A percentile compares a stretch with the other conserved stretches of the same genome.
Evolutionary conservation across 1,140 invertebrate genomes (phyloP).

Genomic region (Neodiprion virginianus): DNA sequence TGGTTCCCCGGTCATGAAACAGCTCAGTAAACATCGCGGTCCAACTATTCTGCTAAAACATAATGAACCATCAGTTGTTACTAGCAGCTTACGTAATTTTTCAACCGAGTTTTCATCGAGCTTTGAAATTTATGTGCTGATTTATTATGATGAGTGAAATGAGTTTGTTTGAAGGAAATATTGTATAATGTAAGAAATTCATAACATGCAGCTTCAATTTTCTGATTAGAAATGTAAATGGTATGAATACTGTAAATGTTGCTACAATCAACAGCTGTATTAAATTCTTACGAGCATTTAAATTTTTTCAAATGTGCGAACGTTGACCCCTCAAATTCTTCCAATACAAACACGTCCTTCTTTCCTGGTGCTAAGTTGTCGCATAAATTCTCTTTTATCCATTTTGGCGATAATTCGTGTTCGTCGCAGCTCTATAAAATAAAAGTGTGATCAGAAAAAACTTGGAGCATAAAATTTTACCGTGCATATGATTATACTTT

Average conservation of each 20-base stretch:
- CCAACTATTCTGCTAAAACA: constrained; percentile 74
- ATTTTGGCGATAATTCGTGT: constrained; percentile 58
- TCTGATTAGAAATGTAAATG: no score
- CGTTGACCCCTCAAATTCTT: constrained; percentile 73
- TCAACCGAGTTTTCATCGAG: background rate
- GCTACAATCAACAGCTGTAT: constrained; percentile 10
- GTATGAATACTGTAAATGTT: no score
- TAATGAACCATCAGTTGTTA: constrained; percentile 26
- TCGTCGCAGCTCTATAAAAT: constrained; percentile 60
- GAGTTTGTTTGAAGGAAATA: constrained; percentile 9
- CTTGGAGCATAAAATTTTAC: no score
- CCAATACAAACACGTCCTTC: constrained; percentile 77
- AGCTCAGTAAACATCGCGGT: constrained; percentile 79
- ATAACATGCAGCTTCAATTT: no score
- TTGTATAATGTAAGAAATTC: constrained; percentile 17
- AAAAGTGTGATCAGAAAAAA: constrained; percentile 8
- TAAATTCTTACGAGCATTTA: constrained; percentile 70
- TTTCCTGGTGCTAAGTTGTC: constrained; percentile 64
- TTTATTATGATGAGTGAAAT: no score
- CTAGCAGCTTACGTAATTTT: background rate
- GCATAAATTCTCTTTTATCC: constrained; percentile 62
- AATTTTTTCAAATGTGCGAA: constrained; percentile 71
- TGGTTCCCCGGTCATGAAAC: constrained; percentile 72
- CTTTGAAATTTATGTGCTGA: background rate
- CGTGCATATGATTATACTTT: no score